Evolutionary conservation across 2,113 vertebrate genomes (phyloP), one percentile per base, ranked within the genome.

Genomic region (Dicaeum eximium): DNA sequence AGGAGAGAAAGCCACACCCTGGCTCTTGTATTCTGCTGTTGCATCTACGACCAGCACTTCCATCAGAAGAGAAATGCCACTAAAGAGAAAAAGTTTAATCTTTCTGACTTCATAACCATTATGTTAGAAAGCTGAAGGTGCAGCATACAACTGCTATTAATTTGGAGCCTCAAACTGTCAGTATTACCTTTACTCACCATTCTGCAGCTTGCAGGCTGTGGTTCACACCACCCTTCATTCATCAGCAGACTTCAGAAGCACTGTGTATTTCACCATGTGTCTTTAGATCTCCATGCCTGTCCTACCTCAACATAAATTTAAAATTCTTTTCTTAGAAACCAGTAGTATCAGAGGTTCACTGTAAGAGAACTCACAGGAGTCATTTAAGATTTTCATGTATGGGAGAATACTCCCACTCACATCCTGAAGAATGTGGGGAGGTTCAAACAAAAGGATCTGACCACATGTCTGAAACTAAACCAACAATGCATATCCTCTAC

Each of bases 371-470:
- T 75, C 79, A 75, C 27, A 82, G 74, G 70, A 90, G 66, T 81
- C 7, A 0, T 72, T 89, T 69, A 87, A 73, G 66, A 81, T 91
- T 95, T 71, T 86, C 37, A 25, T 35, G 15, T 66, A 80, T 37
- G 40, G 72, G 15, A 78, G 72, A 86, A 64, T n/a, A 92, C 93
- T 95, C 94, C 90, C 84, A 95, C 93, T 92, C 89, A 90, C 84
- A 95, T 91, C 90, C 95, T 95, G 90, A 92, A 91, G 70, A 96
- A 91, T 51, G 84, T 73, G 42, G 54, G 51, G 71, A 91, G 37
- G 66, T 79, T 94, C 80, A 95, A 92, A 90, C 84, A 93, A 95
- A 86, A 85, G 84, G 78, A 72, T 90, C 66, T 95, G 87, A 95
- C 89, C 91, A 87, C 80, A 93, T 30, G 53, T 81, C 78, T 93